Conservation (phyloP, 2,888 invertebrate species). For the Callyntrura guangdongensis region DNA sequence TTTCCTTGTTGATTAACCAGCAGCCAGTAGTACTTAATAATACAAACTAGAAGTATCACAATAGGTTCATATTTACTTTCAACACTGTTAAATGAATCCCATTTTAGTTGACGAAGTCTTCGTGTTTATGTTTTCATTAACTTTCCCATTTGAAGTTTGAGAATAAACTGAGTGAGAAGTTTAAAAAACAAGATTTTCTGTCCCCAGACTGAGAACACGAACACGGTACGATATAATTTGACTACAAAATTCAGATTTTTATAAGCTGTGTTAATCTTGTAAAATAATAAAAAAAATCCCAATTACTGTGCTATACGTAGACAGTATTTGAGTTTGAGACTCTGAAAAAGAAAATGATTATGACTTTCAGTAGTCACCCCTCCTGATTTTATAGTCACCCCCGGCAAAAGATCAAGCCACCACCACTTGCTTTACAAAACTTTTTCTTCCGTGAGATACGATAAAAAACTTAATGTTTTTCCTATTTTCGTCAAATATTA, state of each 20-base stretch:
- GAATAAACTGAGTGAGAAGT: neutral
- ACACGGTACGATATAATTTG: constrained; percentile 22
- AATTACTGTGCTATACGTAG: constrained; percentile 19
- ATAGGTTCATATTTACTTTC: neutral
- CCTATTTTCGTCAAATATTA: no score
- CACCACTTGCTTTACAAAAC: no score
- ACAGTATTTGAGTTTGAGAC: neutral
- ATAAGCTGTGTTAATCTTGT: neutral
- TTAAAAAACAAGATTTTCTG: constrained; percentile 20
- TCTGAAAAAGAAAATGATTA: neutral
- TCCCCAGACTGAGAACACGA: neutral
- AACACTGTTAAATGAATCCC: constrained; percentile 10
- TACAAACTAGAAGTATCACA: no score
- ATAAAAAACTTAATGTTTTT: no score
- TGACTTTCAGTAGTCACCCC: neutral
- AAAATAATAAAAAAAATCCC: constrained; percentile 31
- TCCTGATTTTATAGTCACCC: neutral
- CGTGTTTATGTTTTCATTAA: neutral
- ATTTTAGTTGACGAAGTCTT: constrained; percentile 4
- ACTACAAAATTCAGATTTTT: neutral
- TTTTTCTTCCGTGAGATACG: no score
- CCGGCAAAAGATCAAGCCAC: neutral
- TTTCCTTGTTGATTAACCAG: neutral
- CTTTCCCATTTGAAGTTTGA: constrained; percentile 27
- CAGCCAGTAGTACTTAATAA: neutral